Percentiles rank a stretch among this genome's conserved stretches.
These are phyloP conservation scores for Catagonus wagneri DNA, from an alignment of 2,113 vertebrate genomes.

Conservation along the genomic window DNA sequence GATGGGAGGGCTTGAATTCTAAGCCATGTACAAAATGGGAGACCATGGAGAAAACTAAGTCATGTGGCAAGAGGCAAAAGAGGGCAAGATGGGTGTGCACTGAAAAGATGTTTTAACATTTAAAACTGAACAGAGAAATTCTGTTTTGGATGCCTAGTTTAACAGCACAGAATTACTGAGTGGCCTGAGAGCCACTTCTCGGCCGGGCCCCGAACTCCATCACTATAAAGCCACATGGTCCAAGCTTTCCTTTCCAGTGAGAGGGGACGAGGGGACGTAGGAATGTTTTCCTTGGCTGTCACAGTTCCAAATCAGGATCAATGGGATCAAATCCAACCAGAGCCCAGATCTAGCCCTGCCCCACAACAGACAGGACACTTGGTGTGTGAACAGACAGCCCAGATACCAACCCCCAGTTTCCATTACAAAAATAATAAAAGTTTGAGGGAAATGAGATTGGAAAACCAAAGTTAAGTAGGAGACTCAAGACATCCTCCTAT, in stretches of 20 bases:
- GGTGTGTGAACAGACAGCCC: conserved; percentile 84
- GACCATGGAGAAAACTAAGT: neutral
- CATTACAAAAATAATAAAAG: conserved; percentile 86
- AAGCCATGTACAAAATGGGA: neutral
- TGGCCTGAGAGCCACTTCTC: conserved; percentile 27
- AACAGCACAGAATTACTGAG: neutral
- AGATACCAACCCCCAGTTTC: conserved; percentile 88
- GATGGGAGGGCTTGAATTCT: neutral
- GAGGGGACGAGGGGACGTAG: conserved; percentile 80
- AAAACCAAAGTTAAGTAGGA: conserved; percentile 77
- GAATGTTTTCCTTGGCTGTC: conserved; percentile 92
- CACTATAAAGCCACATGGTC: conserved; percentile 51
- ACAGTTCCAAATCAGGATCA: conserved; percentile 91
- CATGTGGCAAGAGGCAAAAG: neutral
- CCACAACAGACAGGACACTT: conserved; percentile 71
- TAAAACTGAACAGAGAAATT: neutral
- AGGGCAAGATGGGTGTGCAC: neutral
- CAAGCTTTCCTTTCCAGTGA: conserved; percentile 83
- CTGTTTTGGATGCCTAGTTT: neutral
- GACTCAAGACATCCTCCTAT: conserved; percentile 81
- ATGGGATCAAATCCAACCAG: conserved; percentile 87
- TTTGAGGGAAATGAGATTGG: conserved; percentile 77
- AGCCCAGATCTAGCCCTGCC: conserved; percentile 70
- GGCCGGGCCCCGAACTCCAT: conserved; percentile 61
- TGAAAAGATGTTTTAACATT: neutral